phyloP scores from a whole-genome alignment of 2,797 vertebrate species.

The Acanthurus lineatus region DNA sequence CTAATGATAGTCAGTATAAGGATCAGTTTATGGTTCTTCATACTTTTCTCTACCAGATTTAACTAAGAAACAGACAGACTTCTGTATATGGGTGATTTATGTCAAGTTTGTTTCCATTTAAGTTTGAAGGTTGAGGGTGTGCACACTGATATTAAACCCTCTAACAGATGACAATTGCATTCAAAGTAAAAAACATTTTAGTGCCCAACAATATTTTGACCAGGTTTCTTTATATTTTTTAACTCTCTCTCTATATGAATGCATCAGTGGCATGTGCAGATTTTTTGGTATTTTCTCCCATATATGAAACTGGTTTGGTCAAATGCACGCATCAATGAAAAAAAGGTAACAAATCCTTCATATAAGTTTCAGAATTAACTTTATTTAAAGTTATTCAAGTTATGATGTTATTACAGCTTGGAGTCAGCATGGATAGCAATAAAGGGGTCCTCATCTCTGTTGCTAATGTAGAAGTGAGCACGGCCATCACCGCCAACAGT shows the following conservation, averaged over 20 bases:
- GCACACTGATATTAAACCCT: neutral
- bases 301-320: neutral
- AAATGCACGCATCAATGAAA: neutral
- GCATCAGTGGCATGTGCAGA: neutral
- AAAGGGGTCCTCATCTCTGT: slow-evolving; percentile 89
- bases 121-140: neutral
- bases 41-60: slow-evolving; percentile 5
- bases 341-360: neutral
- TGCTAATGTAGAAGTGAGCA: slow-evolving; percentile 89
- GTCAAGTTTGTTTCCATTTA: neutral
- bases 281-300: neutral
- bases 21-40: neutral
- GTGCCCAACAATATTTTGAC: neutral
- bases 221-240: too few relatives aligned
- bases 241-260: neutral
- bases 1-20: neutral
- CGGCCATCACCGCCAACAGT: slow-evolving; percentile 84
- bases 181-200: neutral
- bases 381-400: neutral
- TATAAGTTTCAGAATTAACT: neutral
- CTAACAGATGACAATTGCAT: neutral
- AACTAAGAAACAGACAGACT: neutral
- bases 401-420: slow-evolving; percentile 81
- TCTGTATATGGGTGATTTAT: slow-evolving; percentile 13
- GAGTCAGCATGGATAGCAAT: slow-evolving; percentile 88